A percentile compares a stretch with the other conserved stretches of the same genome.
phyloP scores from a whole-genome alignment of 1,140 invertebrate genomes.

The Ceratina calcarata region DNA sequence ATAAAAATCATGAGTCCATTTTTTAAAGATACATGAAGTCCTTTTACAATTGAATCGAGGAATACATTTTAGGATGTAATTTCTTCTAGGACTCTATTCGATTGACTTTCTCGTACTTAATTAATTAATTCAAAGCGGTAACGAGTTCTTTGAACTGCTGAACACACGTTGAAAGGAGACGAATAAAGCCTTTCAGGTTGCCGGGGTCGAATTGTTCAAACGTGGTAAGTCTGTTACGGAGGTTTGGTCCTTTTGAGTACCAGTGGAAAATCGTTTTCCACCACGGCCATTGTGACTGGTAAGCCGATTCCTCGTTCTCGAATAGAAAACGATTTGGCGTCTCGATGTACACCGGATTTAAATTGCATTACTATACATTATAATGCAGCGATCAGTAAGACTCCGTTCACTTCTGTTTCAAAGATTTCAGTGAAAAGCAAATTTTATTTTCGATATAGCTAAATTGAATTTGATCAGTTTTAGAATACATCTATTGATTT shows the following conservation, averaged over 20 bases:
- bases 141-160: not conserved
- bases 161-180: conserved; percentile 24
- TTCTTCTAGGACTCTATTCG: not conserved
- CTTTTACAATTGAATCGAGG: too few species aligned
- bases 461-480: too few species aligned
- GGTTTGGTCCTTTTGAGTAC: conserved; percentile 53
- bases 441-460: too few species aligned
- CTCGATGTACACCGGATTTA: conserved; percentile 43
- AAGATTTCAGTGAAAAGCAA: too few species aligned
- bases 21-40: too few species aligned
- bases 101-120: not conserved
- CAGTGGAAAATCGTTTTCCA: conserved; percentile 60
- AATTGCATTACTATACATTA: conserved; percentile 45
- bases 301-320: conserved; percentile 61
- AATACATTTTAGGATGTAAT: too few species aligned
- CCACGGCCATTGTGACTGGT: conserved; percentile 47
- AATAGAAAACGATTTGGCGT: conserved; percentile 61
- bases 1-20: too few species aligned
- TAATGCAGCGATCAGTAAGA: conserved; percentile 14
- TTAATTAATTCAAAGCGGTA: conserved; percentile 24
- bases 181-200: conserved; percentile 53
- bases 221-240: conserved; percentile 63
- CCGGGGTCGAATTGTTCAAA: conserved; percentile 58
- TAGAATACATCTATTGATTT: too few species aligned
- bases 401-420: too few species aligned